Evolutionary conservation across 2,113 vertebrate species (phyloP).

Genomic region (Oreocharis arfaki): DNA sequence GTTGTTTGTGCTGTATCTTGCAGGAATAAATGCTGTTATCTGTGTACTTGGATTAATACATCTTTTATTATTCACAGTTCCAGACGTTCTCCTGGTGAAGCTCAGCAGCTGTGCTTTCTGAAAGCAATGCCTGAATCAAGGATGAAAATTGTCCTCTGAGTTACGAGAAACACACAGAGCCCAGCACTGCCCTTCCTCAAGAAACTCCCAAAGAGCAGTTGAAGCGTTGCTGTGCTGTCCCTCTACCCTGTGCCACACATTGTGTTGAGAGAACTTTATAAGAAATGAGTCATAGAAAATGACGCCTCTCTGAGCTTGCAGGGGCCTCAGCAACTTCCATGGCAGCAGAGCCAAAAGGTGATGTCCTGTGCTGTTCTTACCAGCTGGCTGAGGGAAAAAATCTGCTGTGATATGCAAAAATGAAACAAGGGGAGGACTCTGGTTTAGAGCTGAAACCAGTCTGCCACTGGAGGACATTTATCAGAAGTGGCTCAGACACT

Average conservation of each 20-base stretch:
- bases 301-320: neutral
- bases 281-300: neutral
- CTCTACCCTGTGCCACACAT: fast-evolving
- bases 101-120: neutral
- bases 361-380: neutral
- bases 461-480: fast-evolving
- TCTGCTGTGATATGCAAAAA: neutral
- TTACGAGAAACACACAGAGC: neutral
- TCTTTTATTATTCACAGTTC: neutral
- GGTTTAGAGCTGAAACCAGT: neutral
- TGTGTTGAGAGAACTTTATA: neutral
- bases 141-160: neutral
- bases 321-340: neutral
- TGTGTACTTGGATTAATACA: neutral
- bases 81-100: neutral
- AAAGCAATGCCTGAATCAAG: neutral
- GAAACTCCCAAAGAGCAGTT: neutral
- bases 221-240: fast-evolving
- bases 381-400: neutral
- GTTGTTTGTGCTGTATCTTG: neutral
- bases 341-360: neutral
- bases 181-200: neutral
- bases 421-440: neutral
- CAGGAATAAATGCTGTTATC: neutral
- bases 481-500: neutral